These are phyloP conservation scores for Thamnaconus septentrionalis DNA, from an alignment of 2,113 vertebrate genomes.

Conservation along the genomic window DNA sequence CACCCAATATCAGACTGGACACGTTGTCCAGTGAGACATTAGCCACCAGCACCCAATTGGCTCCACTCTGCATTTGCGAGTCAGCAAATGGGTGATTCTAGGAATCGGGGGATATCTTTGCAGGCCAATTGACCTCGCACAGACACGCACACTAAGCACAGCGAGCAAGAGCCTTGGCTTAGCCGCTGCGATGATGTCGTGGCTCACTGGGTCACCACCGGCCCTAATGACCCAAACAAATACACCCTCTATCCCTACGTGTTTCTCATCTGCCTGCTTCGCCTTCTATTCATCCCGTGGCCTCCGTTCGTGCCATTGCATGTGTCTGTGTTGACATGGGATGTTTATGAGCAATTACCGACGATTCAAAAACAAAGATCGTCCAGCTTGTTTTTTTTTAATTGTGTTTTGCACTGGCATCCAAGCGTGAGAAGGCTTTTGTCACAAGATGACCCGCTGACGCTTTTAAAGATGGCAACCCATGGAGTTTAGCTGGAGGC, in stretches of 20 bases:
- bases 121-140: slow-evolving; percentile 56
- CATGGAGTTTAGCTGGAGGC: background rate
- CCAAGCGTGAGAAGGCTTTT: slow-evolving; percentile 43
- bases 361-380: slow-evolving; percentile 35
- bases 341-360: slow-evolving; percentile 67
- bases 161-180: slow-evolving; percentile 43
- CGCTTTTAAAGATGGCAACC: slow-evolving; percentile 5
- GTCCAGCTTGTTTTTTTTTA: slow-evolving; percentile 31
- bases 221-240: slow-evolving; percentile 67
- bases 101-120: slow-evolving; percentile 54
- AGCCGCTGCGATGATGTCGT: slow-evolving; percentile 43
- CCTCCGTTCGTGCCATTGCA: slow-evolving; percentile 45
- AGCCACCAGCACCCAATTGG: slow-evolving; percentile 14
- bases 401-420: slow-evolving; percentile 49
- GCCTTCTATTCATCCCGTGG: slow-evolving; percentile 34
- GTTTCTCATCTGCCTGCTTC: slow-evolving; percentile 31
- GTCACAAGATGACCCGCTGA: slow-evolving; percentile 21
- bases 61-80: slow-evolving; percentile 37
- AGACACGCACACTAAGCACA: slow-evolving; percentile 52
- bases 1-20: slow-evolving; percentile 21
- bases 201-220: slow-evolving; percentile 64
- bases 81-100: slow-evolving; percentile 61
- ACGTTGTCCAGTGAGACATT: background rate
- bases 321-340: slow-evolving; percentile 56
- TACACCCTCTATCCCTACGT: slow-evolving; percentile 41